phyloP scores from a whole-genome alignment of 2,888 invertebrate species.

The Acrobasis repandana region DNA sequence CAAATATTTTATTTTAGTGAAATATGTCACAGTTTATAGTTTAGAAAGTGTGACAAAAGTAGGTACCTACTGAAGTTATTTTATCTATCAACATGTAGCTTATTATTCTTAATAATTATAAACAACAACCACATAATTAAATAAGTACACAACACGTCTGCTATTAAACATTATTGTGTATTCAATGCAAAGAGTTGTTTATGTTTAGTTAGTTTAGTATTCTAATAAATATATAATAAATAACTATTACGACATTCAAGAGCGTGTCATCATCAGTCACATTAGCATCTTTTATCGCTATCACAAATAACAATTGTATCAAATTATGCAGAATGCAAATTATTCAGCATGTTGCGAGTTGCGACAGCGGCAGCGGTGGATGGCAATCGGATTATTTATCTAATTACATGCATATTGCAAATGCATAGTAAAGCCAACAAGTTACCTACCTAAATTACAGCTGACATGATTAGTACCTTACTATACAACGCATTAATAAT shows the following conservation, averaged over 20 bases:
- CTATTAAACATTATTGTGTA: neutral
- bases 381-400: slow-evolving; percentile 7
- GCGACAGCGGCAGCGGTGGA: slow-evolving; percentile 1
- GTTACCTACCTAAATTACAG: neutral
- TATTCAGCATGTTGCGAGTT: slow-evolving; percentile 11
- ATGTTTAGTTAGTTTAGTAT: too few species aligned
- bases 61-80: too few species aligned
- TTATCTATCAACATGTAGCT: too few species aligned
- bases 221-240: neutral
- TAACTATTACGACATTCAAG: slow-evolving; percentile 1
- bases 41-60: too few species aligned
- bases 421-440: neutral
- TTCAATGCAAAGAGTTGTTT: neutral
- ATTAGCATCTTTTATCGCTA: slow-evolving; percentile 15
- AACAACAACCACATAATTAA: too few species aligned
- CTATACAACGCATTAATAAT: neutral
- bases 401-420: slow-evolving; percentile 12
- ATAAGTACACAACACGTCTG: too few species aligned
- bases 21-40: too few species aligned
- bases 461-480: neutral
- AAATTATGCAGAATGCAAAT: slow-evolving; percentile 13
- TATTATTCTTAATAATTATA: too few species aligned
- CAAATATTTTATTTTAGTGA: neutral
- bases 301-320: slow-evolving; percentile 7
- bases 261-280: slow-evolving; percentile 2